These are phyloP conservation scores for Tipula vernalis DNA, from an alignment of 2,888 invertebrate species.

Conservation along the genomic window DNA sequence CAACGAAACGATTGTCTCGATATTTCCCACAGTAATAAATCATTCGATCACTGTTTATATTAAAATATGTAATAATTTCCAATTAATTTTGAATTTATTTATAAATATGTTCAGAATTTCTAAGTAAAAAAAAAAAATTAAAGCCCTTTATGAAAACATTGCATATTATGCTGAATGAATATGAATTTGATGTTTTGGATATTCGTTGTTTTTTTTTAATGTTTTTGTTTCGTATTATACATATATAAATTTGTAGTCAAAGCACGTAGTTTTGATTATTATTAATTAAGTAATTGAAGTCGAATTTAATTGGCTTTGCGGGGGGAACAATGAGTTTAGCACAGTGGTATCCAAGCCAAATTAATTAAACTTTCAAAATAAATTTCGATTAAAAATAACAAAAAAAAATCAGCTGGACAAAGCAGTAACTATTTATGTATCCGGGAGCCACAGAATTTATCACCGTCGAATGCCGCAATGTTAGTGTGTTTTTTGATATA, in stretches of 20 bases:
- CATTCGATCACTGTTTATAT: not conserved
- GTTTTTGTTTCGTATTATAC: not conserved
- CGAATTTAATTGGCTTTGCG: not conserved
- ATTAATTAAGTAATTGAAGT: not conserved
- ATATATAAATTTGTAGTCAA: not conserved
- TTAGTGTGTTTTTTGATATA: no score
- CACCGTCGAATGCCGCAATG: no score
- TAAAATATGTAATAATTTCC: not conserved
- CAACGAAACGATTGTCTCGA: not conserved
- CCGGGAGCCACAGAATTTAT: no score
- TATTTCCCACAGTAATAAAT: not conserved
- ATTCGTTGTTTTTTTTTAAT: not conserved
- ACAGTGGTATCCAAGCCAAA: no score
- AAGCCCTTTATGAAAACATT: not conserved
- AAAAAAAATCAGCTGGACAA: no score
- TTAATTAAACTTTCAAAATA: no score
- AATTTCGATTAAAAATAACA: no score
- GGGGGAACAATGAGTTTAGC: not conserved
- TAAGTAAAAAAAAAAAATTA: not conserved
- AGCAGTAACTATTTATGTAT: no score
- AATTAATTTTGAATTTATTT: not conserved
- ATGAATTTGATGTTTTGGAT: not conserved
- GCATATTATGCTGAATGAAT: not conserved
- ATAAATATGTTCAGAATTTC: not conserved
- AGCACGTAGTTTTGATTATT: not conserved